These are phyloP conservation scores for Heterocephalus glaber DNA, from an alignment of 2,113 vertebrate species.

Conservation along the genomic window DNA sequence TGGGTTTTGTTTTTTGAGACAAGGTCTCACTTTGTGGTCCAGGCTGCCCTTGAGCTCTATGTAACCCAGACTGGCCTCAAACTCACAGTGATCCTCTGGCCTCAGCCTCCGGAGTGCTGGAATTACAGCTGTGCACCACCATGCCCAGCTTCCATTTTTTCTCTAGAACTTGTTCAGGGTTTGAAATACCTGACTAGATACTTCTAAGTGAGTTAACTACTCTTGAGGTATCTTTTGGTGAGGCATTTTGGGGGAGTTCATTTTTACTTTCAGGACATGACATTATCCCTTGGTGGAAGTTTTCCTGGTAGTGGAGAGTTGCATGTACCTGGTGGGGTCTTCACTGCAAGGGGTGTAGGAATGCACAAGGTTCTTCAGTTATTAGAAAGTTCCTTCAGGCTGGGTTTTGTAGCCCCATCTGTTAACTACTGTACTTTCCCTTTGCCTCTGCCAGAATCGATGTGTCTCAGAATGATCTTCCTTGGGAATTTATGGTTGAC, in stretches of 20 bases:
- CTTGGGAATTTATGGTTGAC: slow-evolving; percentile 99
- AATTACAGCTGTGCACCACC: neutral
- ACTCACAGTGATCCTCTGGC: neutral
- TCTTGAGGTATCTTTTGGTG: neutral
- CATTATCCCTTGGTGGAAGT: neutral
- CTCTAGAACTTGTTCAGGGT: neutral
- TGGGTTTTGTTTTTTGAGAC: neutral
- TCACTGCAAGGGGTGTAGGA: fast-evolving
- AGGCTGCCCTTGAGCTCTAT: neutral
- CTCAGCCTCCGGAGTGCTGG: neutral
- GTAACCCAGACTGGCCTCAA: neutral
- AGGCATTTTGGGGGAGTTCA: neutral
- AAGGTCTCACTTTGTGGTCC: neutral
- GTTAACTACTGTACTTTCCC: slow-evolving; percentile 46
- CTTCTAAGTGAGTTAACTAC: neutral
- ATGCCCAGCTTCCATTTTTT: neutral
- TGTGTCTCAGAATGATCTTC: slow-evolving; percentile 95
- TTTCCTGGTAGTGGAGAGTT: neutral
- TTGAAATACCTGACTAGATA: neutral
- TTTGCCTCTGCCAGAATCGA: slow-evolving; percentile 89
- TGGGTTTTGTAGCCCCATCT: neutral
- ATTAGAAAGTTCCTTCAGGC: neutral
- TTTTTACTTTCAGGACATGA: neutral
- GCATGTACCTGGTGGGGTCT: fast-evolving
- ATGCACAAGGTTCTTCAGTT: neutral